These are phyloP conservation scores for Apaloderma vittatum DNA, from an alignment of 2,113 vertebrate genomes.

Conservation along the genomic window DNA sequence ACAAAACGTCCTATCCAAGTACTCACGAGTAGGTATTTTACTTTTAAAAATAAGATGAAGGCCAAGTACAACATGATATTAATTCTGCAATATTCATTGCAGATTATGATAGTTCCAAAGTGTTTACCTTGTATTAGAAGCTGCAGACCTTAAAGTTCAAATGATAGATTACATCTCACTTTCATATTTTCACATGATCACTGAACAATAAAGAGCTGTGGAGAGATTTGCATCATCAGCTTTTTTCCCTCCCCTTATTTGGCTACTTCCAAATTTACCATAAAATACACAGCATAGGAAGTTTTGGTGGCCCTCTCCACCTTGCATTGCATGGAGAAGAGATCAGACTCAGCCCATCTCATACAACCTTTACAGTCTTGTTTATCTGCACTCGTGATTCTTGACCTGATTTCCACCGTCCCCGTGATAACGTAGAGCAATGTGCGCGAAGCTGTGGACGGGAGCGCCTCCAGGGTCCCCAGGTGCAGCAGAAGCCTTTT, in stretches of 20 bases:
- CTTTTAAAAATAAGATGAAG: neutral
- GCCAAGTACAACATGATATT: neutral
- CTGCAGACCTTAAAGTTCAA: neutral
- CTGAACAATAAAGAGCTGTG: neutral
- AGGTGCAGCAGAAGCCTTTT: neutral
- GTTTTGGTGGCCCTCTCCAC: neutral
- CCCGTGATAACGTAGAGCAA: accelerated
- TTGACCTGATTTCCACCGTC: accelerated
- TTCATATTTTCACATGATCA: neutral
- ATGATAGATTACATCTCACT: neutral
- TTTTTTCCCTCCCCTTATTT: accelerated
- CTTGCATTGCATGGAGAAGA: neutral
- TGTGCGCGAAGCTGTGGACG: neutral
- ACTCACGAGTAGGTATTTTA: neutral
- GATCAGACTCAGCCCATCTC: neutral
- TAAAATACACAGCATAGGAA: neutral
- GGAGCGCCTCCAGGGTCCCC: neutral
- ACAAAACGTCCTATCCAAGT: neutral
- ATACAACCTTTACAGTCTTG: neutral
- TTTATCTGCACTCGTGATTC: neutral
- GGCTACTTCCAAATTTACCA: neutral
- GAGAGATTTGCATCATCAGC: neutral
- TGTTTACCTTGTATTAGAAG: neutral
- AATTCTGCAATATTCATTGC: neutral
- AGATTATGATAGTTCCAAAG: neutral